Percentiles rank a stretch among this genome's conserved stretches.
phyloP scores from a whole-genome alignment of 2,888 invertebrate species.

The Trichogramma evanescens region DNA sequence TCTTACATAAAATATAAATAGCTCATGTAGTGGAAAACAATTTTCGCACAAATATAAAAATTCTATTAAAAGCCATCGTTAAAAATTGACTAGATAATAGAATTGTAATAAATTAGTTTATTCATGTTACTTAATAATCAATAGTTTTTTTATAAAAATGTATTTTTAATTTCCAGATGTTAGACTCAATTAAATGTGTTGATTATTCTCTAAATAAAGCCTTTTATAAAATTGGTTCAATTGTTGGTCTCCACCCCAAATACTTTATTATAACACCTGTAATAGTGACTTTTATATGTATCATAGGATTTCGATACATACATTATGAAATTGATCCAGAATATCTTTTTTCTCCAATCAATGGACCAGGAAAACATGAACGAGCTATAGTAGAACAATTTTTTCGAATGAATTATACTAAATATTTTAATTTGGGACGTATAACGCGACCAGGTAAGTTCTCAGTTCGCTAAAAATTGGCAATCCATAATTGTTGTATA shows the following conservation, averaged over 20 bases:
- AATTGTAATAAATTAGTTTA: too few relatives aligned
- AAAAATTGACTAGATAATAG: not conserved
- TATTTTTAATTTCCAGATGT: constrained; percentile 56
- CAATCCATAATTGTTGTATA: too few relatives aligned
- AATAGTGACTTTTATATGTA: constrained; percentile 69
- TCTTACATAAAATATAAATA: too few relatives aligned
- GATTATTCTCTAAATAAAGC: constrained; percentile 72
- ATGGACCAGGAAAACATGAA: constrained; percentile 78
- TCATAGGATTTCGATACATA: constrained; percentile 81
- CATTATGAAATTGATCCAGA: constrained; percentile 89
- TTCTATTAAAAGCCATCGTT: not conserved
- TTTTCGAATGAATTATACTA: constrained; percentile 84
- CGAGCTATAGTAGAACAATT: constrained; percentile 72
- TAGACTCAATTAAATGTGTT: constrained; percentile 66
- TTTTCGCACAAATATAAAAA: not conserved
- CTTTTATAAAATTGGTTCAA: constrained; percentile 72
- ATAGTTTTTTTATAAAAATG: not conserved
- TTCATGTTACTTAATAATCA: not conserved
- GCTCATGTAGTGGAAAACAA: not conserved
- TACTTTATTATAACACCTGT: constrained; percentile 86
- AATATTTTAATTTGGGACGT: constrained; percentile 76
- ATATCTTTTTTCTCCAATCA: constrained; percentile 83
- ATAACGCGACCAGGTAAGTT: constrained; percentile 75
- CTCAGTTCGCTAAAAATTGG: too few relatives aligned
- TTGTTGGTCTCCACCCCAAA: constrained; percentile 75